Evolutionary conservation across 2,888 invertebrate genomes (phyloP).

Genomic region (Lucinisca nassula): DNA sequence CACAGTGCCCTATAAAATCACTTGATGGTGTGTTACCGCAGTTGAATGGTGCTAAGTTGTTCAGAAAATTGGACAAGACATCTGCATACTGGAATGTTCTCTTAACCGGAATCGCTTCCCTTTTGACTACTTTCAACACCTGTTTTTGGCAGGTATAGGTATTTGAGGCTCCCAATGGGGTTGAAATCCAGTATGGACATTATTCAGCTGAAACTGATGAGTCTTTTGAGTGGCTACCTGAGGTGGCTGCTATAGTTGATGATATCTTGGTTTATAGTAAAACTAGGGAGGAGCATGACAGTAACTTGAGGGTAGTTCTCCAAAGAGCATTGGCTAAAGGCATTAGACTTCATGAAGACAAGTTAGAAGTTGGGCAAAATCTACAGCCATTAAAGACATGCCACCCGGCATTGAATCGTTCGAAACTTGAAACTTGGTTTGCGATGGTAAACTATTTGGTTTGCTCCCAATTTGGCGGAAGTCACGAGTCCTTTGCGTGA

Average conservation of each 20-base stretch:
- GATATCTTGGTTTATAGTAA: slow-evolving; percentile 56
- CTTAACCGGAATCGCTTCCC: slow-evolving; percentile 29
- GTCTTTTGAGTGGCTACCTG: slow-evolving; percentile 43
- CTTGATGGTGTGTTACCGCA: slow-evolving; percentile 39
- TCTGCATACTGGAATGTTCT: slow-evolving; percentile 55
- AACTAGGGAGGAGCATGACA: too few relatives aligned
- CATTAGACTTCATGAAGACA: slow-evolving; percentile 57
- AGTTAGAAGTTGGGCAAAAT: slow-evolving; percentile 32
- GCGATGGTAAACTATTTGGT: too few relatives aligned
- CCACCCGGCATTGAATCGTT: not conserved
- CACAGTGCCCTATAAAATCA: slow-evolving; percentile 39
- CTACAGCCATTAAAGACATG: slow-evolving; percentile 12
- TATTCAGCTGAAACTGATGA: slow-evolving; percentile 62
- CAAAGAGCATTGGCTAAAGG: slow-evolving; percentile 29
- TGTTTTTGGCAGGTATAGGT: slow-evolving; percentile 59
- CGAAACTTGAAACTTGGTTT: slow-evolving; percentile 19
- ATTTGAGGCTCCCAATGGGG: slow-evolving; percentile 65
- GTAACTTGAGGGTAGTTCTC: slow-evolving; percentile 49
- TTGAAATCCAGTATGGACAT: slow-evolving; percentile 52
- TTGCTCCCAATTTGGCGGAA: not conserved
- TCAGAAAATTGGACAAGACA: slow-evolving; percentile 47
- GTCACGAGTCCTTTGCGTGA: not conserved
- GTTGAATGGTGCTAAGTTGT: slow-evolving; percentile 45
- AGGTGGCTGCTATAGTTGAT: slow-evolving; percentile 53
- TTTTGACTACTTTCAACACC: slow-evolving; percentile 49